Percentiles rank a stretch among this genome's conserved stretches.
Evolutionary conservation across 1,140 invertebrate species (phyloP).

Genomic region (Drosophila nikananu): DNA sequence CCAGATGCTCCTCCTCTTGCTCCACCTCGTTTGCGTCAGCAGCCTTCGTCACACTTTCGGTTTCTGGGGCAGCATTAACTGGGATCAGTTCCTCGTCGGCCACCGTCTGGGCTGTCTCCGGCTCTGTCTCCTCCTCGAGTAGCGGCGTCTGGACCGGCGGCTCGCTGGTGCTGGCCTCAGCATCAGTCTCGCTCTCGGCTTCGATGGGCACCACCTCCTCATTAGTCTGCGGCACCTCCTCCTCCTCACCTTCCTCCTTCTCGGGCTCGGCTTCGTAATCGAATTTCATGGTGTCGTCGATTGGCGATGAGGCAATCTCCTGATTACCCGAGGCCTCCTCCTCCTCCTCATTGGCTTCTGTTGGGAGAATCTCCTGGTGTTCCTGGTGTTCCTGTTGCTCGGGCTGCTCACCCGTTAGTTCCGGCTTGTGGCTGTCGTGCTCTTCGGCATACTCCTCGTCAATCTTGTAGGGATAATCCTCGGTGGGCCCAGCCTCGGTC

Average conservation of each 20-base stretch:
- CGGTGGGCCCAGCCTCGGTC: constrained; percentile 59
- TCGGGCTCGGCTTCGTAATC: constrained; percentile 72
- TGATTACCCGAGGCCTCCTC: constrained; percentile 61
- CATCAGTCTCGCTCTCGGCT: constrained; percentile 47
- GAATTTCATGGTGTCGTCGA: constrained; percentile 83
- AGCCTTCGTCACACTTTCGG: constrained; percentile 72
- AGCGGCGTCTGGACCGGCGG: constrained; percentile 35
- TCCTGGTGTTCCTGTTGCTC: constrained; percentile 20
- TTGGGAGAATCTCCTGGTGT: constrained; percentile 1
- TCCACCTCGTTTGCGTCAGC: constrained; percentile 16
- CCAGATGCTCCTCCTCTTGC: constrained; percentile 35
- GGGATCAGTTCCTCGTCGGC: constrained; percentile 72
- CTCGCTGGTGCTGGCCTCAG: constrained; percentile 34
- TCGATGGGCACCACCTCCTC: constrained; percentile 55
- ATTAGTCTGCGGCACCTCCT: constrained; percentile 26
- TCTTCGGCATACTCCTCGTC: constrained; percentile 78
- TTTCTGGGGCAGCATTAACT: constrained; percentile 65
- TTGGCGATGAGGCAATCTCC: constrained; percentile 54
- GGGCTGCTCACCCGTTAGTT: constrained; percentile 15
- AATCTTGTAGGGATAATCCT: constrained; percentile 83
- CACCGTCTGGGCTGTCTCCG: constrained; percentile 25
- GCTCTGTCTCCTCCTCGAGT: constrained; percentile 25
- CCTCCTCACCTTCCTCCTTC: constrained; percentile 25
- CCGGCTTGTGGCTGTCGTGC: constrained; percentile 54
- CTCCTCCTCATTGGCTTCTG: constrained; percentile 10